Conservation (phyloP, 2,888 invertebrate species). For the Heliconius aoede region DNA sequence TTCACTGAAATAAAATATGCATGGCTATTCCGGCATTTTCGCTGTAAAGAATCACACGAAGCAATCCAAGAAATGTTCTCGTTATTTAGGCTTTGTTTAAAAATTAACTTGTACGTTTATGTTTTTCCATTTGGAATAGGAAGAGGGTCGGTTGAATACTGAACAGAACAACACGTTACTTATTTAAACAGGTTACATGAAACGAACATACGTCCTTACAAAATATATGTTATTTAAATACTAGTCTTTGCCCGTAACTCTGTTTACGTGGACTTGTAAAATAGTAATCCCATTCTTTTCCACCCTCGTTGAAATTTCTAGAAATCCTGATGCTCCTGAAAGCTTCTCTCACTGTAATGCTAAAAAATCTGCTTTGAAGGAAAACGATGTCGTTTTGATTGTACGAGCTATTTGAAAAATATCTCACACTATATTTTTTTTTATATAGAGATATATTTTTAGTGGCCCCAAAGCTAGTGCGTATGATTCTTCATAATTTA, state of each 20-base stretch:
- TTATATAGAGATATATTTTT: neutral
- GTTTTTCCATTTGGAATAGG: conserved; percentile 20
- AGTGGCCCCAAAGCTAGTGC: neutral
- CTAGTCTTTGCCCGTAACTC: neutral
- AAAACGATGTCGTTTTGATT: no score
- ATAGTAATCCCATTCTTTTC: neutral
- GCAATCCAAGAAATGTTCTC: conserved; percentile 23
- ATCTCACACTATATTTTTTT: neutral
- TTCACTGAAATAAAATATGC: conserved; percentile 11
- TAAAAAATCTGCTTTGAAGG: no score
- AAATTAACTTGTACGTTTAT: conserved; percentile 23
- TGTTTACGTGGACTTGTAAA: neutral
- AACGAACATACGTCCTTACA: neutral
- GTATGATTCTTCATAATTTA: fast-evolving
- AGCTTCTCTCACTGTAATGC: neutral
- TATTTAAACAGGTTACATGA: conserved; percentile 9
- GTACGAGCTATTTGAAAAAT: no score
- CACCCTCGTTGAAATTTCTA: neutral
- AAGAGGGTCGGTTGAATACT: conserved; percentile 17
- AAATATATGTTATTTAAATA: neutral
- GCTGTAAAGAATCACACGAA: conserved; percentile 7
- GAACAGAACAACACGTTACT: conserved; percentile 11
- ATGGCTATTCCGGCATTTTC: conserved; percentile 8
- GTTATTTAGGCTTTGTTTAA: conserved; percentile 29
- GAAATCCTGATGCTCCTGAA: no score